Evolutionary conservation across 1,140 invertebrate genomes (phyloP).

Genomic region (Zophobas atratus): DNA sequence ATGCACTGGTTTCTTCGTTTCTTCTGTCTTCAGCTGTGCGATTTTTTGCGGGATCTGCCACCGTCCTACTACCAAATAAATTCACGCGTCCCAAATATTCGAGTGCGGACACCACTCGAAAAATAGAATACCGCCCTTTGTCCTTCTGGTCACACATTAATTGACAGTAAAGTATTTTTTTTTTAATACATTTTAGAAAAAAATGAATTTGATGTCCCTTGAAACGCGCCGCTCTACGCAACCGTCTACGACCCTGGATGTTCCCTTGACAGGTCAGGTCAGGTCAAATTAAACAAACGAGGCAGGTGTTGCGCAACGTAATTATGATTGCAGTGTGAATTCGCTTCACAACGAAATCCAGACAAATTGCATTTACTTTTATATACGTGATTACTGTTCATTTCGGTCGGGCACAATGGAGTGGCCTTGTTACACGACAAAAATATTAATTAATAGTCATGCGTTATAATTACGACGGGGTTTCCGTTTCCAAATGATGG

Average conservation of each 20-base stretch:
- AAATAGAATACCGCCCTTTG: too few species aligned
- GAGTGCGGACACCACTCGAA: too few species aligned
- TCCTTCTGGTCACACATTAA: too few species aligned
- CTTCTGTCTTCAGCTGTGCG: conserved; percentile 7
- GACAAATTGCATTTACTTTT: background rate
- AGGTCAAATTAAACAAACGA: conserved; percentile 14
- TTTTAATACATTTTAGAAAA: too few species aligned
- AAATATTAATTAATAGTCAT: conserved; percentile 7
- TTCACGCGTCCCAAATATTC: background rate
- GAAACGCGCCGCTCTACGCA: too few species aligned
- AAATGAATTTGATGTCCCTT: too few species aligned
- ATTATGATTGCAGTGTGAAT: conserved; percentile 9
- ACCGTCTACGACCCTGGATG: background rate
- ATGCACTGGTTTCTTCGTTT: background rate
- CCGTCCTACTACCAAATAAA: background rate
- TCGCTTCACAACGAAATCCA: background rate
- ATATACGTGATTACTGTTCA: too few species aligned
- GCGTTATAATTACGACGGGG: background rate
- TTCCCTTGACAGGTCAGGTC: conserved; percentile 16
- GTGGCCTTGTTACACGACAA: conserved; percentile 22
- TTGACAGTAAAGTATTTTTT: too few species aligned
- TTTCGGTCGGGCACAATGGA: conserved; percentile 1
- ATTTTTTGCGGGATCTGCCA: conserved; percentile 14
- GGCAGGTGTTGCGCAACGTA: conserved; percentile 7
- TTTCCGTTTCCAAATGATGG: background rate